Evolutionary conservation across 64 coral and sea anemone species (phyloP).

Genomic region (Stylophora pistillata): DNA sequence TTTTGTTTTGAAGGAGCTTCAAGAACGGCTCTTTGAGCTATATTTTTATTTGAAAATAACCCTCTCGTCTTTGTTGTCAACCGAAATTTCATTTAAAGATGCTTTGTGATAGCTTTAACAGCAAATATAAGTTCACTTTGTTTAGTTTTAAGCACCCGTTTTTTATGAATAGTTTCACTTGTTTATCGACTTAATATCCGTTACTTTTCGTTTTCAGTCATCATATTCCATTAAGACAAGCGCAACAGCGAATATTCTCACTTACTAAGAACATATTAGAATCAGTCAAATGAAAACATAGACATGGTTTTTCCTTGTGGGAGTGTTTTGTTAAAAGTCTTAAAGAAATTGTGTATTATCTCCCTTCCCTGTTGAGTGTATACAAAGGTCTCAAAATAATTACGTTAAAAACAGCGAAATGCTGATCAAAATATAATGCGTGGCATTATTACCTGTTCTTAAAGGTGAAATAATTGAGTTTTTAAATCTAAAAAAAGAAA

Average conservation of each 20-base stretch:
- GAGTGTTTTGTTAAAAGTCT: neutral
- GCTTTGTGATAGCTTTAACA: neutral
- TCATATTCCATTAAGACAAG: neutral
- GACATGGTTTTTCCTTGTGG: neutral
- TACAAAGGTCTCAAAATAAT: conserved; percentile 12
- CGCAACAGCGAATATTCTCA: neutral
- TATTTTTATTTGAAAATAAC: neutral
- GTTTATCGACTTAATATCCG: conserved; percentile 28
- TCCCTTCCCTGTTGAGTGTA: neutral
- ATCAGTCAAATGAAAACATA: neutral
- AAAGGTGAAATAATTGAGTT: neutral
- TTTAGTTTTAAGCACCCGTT: neutral
- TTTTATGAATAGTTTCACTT: conserved; percentile 3
- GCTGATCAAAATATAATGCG: neutral
- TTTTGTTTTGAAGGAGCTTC: neutral
- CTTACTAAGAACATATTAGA: neutral
- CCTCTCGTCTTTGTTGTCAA: neutral
- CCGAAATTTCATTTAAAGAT: neutral
- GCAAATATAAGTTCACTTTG: neutral
- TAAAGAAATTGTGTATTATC: neutral
- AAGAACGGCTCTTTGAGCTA: neutral
- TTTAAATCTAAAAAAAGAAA: neutral
- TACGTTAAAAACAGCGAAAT: neutral
- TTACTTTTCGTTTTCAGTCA: neutral
- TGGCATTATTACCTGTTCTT: neutral